These are phyloP conservation scores for Oryzaephilus surinamensis DNA, from an alignment of 1,140 invertebrate species.

Conservation along the genomic window DNA sequence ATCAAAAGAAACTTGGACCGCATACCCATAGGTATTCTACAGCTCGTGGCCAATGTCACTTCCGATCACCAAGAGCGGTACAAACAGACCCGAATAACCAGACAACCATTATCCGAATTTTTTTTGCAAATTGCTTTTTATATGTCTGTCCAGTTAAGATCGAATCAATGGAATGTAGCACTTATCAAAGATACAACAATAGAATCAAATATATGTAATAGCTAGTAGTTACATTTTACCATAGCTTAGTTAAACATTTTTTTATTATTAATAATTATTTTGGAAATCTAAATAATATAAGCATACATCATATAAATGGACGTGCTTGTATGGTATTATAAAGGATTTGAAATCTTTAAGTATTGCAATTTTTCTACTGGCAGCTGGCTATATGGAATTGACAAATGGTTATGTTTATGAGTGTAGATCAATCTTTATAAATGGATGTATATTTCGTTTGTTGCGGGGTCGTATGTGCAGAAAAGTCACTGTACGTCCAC, in stretches of 20 bases:
- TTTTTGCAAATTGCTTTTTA: conserved; percentile 21
- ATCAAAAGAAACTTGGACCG: not conserved
- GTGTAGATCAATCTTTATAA: conserved; percentile 13
- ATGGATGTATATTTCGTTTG: conserved; percentile 6
- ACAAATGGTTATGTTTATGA: conserved; percentile 13
- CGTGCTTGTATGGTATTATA: too few species aligned
- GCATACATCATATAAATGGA: too few species aligned
- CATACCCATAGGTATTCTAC: too few species aligned
- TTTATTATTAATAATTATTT: too few species aligned
- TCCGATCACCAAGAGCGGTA: conserved; percentile 1
- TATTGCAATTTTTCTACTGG: conserved; percentile 9
- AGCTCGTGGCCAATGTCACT: too few species aligned
- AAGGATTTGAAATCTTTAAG: too few species aligned
- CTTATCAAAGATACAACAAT: too few species aligned
- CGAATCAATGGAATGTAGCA: conserved; percentile 17
- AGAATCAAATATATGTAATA: too few species aligned
- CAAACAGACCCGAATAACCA: conserved; percentile 5
- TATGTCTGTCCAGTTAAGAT: conserved; percentile 17
- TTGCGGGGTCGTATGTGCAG: not conserved
- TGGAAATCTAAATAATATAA: too few species aligned
- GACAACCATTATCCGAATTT: conserved; percentile 15
- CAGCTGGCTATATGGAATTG: conserved; percentile 7
- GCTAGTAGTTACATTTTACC: too few species aligned
- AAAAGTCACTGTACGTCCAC: conserved; percentile 4
- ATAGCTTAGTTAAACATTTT: too few species aligned